phyloP scores from a whole-genome alignment of 2,797 vertebrate species.

The Sandelia bainsii region DNA sequence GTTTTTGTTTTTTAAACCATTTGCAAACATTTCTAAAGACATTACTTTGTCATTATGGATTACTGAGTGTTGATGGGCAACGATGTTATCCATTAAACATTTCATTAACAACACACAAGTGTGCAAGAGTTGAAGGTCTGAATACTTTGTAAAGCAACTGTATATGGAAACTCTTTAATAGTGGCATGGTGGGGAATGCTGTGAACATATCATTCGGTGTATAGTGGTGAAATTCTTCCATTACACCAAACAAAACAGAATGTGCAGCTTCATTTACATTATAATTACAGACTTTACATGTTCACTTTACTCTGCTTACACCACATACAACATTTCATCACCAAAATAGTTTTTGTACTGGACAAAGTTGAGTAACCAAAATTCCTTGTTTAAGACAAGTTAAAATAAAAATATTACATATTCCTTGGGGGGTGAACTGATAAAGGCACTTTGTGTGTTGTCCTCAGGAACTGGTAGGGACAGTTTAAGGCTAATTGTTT shows the following conservation, averaged over 20 bases:
- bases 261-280: conserved; percentile 15
- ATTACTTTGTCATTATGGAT: background rate
- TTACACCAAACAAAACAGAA: conserved; percentile 30
- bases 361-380: background rate
- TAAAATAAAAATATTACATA: background rate
- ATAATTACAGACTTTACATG: background rate
- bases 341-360: background rate
- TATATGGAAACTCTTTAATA: conserved; percentile 53
- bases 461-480: conserved; percentile 3
- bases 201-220: conserved; percentile 81
- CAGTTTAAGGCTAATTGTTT: conserved; percentile 4
- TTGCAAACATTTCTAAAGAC: background rate
- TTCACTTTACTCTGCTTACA: background rate
- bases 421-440: background rate
- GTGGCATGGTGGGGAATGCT: conserved; percentile 93
- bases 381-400: background rate
- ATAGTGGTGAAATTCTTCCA: conserved; percentile 38
- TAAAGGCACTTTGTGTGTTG: conserved; percentile 1
- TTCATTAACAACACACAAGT: background rate
- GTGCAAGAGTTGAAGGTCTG: background rate
- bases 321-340: conserved; percentile 23
- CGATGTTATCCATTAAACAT: background rate
- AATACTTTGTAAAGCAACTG: background rate
- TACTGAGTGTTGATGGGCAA: background rate
- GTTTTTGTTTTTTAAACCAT: no score